phyloP scores from a whole-genome alignment of 2,797 vertebrate genomes.

The Sebastes itinus region DNA sequence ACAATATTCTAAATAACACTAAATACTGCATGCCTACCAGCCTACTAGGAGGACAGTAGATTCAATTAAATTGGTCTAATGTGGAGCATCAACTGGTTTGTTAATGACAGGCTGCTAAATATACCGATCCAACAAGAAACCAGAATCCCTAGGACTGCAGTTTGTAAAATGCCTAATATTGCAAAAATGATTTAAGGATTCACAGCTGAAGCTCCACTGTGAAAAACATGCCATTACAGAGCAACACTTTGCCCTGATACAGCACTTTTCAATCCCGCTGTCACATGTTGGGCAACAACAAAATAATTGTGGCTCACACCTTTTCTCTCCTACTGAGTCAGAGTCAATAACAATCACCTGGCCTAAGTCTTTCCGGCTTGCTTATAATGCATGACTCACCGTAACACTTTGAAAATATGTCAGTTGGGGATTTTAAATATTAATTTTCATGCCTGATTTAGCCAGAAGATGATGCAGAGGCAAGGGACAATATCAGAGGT shows the following conservation, averaged over 20 bases:
- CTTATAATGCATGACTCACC: slow-evolving; percentile 6
- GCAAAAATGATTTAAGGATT: background rate
- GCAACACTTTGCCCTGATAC: slow-evolving; percentile 16
- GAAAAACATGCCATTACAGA: background rate
- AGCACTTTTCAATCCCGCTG: slow-evolving; percentile 15
- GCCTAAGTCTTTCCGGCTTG: background rate
- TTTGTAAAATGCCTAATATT: background rate
- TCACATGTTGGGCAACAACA: slow-evolving; percentile 8
- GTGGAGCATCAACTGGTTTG: background rate
- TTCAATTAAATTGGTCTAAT: background rate
- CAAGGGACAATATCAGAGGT: background rate
- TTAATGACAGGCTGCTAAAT: background rate
- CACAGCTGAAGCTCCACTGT: background rate
- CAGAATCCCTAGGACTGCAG: background rate
- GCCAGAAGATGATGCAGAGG: background rate
- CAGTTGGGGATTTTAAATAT: slow-evolving; percentile 6
- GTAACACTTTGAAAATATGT: slow-evolving; percentile 5
- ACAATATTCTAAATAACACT: background rate
- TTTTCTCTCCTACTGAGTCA: slow-evolving; percentile 27
- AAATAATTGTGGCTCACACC: slow-evolving; percentile 12
- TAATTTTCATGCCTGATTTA: slow-evolving; percentile 16
- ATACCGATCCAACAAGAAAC: background rate
- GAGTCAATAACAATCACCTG: slow-evolving; percentile 21
- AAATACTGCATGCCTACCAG: background rate
- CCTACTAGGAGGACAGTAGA: background rate